Evolutionary conservation across 2,797 vertebrate species (phyloP), one percentile per base, ranked within the genome.

Genomic region (Diceros bicornis): DNA sequence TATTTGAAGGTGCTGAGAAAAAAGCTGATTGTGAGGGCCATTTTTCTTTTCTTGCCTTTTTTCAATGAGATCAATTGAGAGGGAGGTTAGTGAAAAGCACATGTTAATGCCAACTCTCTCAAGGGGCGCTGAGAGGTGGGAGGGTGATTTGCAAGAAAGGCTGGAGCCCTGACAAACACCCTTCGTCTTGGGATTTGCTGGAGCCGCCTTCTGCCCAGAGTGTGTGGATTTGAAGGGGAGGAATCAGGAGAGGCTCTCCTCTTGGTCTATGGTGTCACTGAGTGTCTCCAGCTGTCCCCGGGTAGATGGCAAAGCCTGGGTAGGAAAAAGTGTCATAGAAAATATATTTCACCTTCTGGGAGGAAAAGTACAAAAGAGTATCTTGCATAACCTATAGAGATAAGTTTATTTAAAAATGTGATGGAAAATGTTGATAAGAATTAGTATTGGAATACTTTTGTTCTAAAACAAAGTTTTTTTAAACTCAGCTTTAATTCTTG

Each of bases 401-500:
- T 47, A 78, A 82, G 25, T 29, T 81, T 55, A 69, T 47, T 87
- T 61, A n/a, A 88, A 88, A 81, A 59, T 21, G 34, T 20, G 14
- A 20, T 64, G 59, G 61, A 37, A 64, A 78, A 47, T 34, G 2
- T 77, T 82, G 29, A 37, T 71, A 79, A 68, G 81, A 72, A 57
- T 34, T 77, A 59, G 11, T 88, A 25, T 47, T 14, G 23, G 37
- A 82, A 23, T 34, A 25, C 29, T 95, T 86, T 83, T 83, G 7
- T 96, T 88, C 10, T 7, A 86, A 79, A 71, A 62, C 17, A 77
- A 89, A 17, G 21, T 62, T 55, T 50, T 79, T 32, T 83, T n/a
- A 27, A 96, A 92, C 32, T 25, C 37, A 52, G 12, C 1, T 75
- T 89, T 62, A 55, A 37, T 94, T 89, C 47, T 82, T 95, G 79